A percentile compares a stretch with the other conserved stretches of the same genome.
Evolutionary conservation across 1,140 invertebrate genomes (phyloP).

Genomic region (Drosophila ohnishii): DNA sequence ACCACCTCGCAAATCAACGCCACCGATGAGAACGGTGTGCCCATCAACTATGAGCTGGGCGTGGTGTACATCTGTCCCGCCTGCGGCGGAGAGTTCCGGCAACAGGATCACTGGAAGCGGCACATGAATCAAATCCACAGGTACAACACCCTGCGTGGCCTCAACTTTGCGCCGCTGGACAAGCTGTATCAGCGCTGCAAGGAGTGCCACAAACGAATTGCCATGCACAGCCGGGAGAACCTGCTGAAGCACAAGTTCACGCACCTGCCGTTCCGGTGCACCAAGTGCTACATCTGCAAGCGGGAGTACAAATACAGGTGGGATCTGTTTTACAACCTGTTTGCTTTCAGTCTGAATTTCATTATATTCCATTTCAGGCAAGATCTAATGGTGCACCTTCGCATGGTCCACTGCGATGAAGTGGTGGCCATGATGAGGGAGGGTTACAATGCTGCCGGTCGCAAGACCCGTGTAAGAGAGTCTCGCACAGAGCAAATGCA

Average conservation of each 20-base stretch:
- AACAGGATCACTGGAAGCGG: constrained; percentile 75
- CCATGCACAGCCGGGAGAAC: constrained; percentile 80
- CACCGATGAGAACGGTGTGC: constrained; percentile 64
- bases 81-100: constrained; percentile 65
- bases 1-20: constrained; percentile 73
- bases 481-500: constrained; percentile 51
- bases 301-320: constrained; percentile 79
- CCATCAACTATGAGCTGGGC: constrained; percentile 76
- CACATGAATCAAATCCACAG: constrained; percentile 75
- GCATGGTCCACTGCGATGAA: constrained; percentile 72
- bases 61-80: constrained; percentile 76
- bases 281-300: constrained; percentile 74
- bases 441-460: constrained; percentile 49
- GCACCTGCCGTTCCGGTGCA: constrained; percentile 73
- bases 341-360: too few relatives aligned
- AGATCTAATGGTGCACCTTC: constrained; percentile 80
- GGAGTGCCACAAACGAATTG: constrained; percentile 76
- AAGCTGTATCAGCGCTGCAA: constrained; percentile 75
- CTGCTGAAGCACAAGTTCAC: constrained; percentile 79
- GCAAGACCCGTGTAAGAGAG: constrained; percentile 65
- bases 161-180: constrained; percentile 74
- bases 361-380: constrained; percentile 36
- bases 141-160: constrained; percentile 69
- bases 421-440: constrained; percentile 68
- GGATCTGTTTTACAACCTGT: background rate